phyloP scores from a whole-genome alignment of 2,113 vertebrate species.

The Hypocryptadius cinnamomeus region DNA sequence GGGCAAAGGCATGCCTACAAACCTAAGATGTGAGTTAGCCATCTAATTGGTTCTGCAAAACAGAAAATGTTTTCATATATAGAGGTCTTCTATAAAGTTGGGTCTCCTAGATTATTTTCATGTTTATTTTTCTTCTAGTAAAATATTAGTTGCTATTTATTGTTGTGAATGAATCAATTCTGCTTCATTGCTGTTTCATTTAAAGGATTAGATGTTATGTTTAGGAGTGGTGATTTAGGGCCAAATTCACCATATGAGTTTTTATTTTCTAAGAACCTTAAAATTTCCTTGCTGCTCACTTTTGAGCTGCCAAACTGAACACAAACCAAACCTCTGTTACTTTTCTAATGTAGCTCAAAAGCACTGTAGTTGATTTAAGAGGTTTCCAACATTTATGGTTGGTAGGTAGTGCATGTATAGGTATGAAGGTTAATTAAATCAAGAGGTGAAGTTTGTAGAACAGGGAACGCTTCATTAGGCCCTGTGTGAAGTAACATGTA shows the following conservation, averaged over 20 bases:
- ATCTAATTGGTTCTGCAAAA: not conserved
- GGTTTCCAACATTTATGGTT: not conserved
- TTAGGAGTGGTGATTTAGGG: not conserved
- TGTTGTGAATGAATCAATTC: not conserved
- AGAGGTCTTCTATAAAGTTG: not conserved
- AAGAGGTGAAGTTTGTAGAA: constrained; percentile 61
- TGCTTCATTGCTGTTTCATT: not conserved
- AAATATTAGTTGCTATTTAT: not conserved
- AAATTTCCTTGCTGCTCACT: not conserved
- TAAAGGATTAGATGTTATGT: not conserved
- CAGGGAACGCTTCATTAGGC: constrained; percentile 67
- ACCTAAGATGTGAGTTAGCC: not conserved
- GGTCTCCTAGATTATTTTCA: not conserved
- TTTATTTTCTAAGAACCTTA: not conserved
- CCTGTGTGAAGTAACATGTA: constrained; percentile 46
- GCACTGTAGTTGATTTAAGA: not conserved
- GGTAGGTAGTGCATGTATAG: not conserved
- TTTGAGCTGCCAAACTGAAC: not conserved
- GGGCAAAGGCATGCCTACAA: not conserved
- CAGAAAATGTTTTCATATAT: not conserved
- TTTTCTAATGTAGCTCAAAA: not conserved
- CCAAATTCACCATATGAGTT: not conserved
- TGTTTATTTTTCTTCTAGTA: not conserved
- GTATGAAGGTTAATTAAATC: constrained; percentile 65
- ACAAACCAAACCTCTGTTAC: not conserved